Evolutionary conservation across 2,113 vertebrate species (phyloP), one percentile per base, ranked within the genome.

Genomic region (Pimephales promelas): DNA sequence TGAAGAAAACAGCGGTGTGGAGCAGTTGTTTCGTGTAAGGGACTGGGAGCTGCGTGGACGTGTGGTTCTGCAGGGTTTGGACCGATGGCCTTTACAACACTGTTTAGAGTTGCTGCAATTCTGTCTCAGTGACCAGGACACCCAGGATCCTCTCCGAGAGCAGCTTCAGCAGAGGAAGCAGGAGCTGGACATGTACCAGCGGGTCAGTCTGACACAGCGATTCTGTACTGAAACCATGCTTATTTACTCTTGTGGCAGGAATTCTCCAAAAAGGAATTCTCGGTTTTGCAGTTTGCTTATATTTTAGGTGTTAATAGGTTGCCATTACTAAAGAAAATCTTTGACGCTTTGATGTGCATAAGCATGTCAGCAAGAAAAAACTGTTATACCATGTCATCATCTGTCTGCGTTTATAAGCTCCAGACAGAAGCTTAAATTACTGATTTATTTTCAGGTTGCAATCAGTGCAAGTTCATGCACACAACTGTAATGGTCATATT

Each of bases 101-200:
- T 96, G 94, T 82, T 91, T 96, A 86, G 97, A 99, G 88, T 93
- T 99, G 87, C 91, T 99, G 16, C 92, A 94, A 66, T 98, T 97
- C 40, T 99, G 98, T 90, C 90, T 97, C 73, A 96, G 95, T 84
- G 96, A 96, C 75, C 57, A 81, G 0, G 61, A 70, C 54, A 88
- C 95, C 14, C 90, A 92, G 22, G 85, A 81, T 16, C 90, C 88
- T 0, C 91, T 97, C 3, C 94, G 92, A 78, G 86, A 78, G 2
- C 90, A 94, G 62, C 89, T 99, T 4, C 92, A 93, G 88, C 92
- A 90, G 76, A 96, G 92, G 88, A 95, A 91, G 85, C 93, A 88
- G 1, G 97, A 99, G 82, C 92, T 99, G 56, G 92, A 89, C 59
- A 90, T 99, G 85, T 99, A 98, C 88, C 88, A 91, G 88, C 93